Conservation (phyloP, 2,113 vertebrate species). For the Corythaixoides concolor region DNA sequence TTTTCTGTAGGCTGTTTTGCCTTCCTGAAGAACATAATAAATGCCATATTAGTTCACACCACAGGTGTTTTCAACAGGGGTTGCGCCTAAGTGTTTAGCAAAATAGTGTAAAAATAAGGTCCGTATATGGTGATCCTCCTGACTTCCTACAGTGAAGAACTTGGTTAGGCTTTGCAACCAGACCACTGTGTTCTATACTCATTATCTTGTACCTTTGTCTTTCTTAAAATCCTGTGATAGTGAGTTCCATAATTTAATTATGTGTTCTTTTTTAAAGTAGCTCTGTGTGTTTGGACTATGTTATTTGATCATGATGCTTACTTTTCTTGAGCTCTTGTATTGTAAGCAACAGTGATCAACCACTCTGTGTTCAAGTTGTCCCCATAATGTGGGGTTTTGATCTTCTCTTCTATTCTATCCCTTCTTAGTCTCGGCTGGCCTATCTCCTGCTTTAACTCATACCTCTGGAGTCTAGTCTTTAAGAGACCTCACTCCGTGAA, state of each 20-base stretch:
- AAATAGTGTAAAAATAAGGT: neutral
- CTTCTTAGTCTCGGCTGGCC: neutral
- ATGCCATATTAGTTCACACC: neutral
- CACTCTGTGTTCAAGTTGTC: neutral
- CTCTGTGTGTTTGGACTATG: neutral
- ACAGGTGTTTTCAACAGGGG: neutral
- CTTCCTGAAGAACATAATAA: neutral
- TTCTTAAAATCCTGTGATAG: neutral
- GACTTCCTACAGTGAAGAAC: neutral
- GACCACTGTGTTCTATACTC: neutral
- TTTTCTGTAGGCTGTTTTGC: neutral
- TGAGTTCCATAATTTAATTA: neutral
- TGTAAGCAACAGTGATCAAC: neutral
- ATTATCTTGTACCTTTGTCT: neutral
- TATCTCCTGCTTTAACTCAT: neutral
- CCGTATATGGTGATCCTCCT: neutral
- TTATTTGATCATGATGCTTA: neutral
- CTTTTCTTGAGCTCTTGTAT: neutral
- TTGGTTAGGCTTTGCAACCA: neutral
- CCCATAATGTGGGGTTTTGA: neutral
- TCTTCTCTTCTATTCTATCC: neutral
- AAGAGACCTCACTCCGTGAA: neutral
- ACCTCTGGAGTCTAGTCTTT: neutral
- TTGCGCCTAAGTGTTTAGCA: neutral
- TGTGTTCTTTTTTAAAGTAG: neutral